Conservation (phyloP, 2,113 vertebrate species). For the Hippopotamus amphibius region DNA sequence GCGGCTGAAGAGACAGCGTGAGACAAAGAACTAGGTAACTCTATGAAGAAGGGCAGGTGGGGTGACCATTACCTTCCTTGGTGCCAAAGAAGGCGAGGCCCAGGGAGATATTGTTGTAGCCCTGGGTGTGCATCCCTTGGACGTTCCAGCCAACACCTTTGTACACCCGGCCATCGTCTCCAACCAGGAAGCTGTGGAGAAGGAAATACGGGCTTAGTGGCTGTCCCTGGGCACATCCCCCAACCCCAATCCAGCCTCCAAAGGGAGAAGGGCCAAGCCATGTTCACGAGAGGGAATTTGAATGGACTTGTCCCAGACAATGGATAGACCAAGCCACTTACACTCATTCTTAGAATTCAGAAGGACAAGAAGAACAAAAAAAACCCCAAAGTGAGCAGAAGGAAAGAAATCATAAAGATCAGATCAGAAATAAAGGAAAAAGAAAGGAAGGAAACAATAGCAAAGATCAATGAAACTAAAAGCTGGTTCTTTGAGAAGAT, state of each 20-base stretch:
- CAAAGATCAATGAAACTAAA: too few species aligned
- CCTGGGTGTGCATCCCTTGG: conserved; percentile 85
- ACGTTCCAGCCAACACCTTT: conserved; percentile 90
- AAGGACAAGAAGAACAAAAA: not conserved
- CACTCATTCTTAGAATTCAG: not conserved
- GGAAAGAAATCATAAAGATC: too few species aligned
- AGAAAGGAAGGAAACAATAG: too few species aligned
- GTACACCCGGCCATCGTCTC: conserved; percentile 86
- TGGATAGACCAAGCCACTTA: not conserved
- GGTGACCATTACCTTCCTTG: conserved; percentile 84
- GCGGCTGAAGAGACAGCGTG: not conserved
- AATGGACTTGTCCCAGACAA: not conserved
- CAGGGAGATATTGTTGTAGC: conserved; percentile 85
- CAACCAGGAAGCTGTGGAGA: conserved; percentile 88
- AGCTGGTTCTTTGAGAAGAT: too few species aligned
- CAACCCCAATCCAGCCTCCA: not conserved
- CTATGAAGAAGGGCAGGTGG: not conserved
- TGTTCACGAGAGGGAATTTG: not conserved
- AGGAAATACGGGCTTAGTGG: not conserved
- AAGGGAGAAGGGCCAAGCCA: not conserved
- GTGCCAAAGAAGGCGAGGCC: conserved; percentile 90
- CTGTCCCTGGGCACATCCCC: not conserved
- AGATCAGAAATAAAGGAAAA: too few species aligned
- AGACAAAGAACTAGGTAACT: not conserved
- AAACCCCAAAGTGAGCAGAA: too few species aligned